Conservation (phyloP, 2,888 invertebrate species). For the Capitulum mitella region DNA sequence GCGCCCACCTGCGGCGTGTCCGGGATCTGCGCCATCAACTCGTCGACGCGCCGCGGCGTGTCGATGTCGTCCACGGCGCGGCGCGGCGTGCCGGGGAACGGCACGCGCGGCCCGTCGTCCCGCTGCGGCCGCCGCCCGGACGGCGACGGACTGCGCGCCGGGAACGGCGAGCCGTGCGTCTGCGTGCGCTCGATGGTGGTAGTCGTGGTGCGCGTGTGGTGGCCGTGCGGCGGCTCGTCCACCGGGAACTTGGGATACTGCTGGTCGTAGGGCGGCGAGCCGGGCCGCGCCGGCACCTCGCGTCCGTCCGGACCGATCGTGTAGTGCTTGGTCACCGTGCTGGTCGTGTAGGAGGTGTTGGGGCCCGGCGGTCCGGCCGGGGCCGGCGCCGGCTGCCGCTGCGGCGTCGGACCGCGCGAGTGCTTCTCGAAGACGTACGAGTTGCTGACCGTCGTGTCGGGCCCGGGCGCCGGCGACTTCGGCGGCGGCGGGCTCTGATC, state of each 20-base stretch:
- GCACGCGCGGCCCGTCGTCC: constrained; percentile 28
- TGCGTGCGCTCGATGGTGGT: constrained; percentile 19
- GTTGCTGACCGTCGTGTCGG: constrained; percentile 23
- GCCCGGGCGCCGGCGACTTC: not conserved
- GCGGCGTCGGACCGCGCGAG: not conserved
- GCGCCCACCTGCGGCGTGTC: constrained; percentile 28
- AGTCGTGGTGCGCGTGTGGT: constrained; percentile 16
- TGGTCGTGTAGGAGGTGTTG: not conserved
- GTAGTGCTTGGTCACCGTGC: constrained; percentile 3
- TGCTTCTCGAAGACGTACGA: constrained; percentile 24
- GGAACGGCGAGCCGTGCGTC: constrained; percentile 1
- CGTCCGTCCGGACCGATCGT: constrained; percentile 3
- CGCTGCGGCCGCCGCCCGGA: constrained; percentile 3
- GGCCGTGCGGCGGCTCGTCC: not conserved
- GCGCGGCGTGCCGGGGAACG: constrained; percentile 35
- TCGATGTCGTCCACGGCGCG: constrained; percentile 30
- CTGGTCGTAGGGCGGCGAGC: constrained; percentile 1
- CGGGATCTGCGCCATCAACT: constrained; percentile 36
- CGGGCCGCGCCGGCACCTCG: constrained; percentile 5
- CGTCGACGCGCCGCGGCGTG: constrained; percentile 36
- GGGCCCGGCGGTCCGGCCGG: not conserved
- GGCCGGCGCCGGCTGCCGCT: not conserved
- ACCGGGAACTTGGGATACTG: constrained; percentile 12
- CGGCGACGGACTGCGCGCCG: constrained; percentile 21
- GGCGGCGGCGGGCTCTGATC: not conserved